A percentile compares a stretch with the other conserved stretches of the same genome.
phyloP scores from a whole-genome alignment of 2,113 vertebrate genomes.

The Microcebus lehilahytsara region DNA sequence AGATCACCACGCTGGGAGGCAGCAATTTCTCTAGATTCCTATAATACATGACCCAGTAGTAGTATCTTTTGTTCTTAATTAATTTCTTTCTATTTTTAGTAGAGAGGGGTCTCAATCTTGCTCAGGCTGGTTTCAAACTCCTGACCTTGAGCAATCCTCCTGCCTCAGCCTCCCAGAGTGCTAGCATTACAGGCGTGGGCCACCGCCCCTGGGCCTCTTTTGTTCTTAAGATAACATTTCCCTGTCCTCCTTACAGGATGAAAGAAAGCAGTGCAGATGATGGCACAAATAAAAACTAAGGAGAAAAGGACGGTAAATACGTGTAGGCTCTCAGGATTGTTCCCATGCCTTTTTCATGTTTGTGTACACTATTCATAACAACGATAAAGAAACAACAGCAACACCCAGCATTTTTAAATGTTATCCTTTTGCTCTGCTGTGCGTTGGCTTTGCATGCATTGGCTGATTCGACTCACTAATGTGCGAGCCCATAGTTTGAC shows the following conservation, averaged over 20 bases:
- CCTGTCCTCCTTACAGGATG: background rate
- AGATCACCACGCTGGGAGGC: background rate
- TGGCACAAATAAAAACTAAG: background rate
- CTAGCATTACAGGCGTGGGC: too few species aligned
- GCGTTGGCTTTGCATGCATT: rapidly evolving
- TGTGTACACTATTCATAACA: background rate
- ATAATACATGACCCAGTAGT: rapidly evolving
- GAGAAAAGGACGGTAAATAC: background rate
- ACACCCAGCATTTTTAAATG: background rate
- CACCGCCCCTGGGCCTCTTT: background rate
- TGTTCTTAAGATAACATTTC: background rate
- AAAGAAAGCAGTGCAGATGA: background rate
- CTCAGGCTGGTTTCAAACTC: too few species aligned
- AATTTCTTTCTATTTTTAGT: too few species aligned
- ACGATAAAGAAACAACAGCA: rapidly evolving
- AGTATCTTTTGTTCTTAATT: background rate
- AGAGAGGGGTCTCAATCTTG: too few species aligned
- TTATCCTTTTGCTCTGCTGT: background rate
- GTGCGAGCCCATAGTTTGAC: rapidly evolving
- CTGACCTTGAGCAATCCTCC: too few species aligned
- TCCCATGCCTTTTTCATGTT: background rate
- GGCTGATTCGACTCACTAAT: background rate
- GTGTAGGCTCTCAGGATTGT: rapidly evolving
- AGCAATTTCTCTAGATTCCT: background rate
- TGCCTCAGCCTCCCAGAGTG: too few species aligned